These are phyloP conservation scores for Pristionchus fissidentatus DNA, from an alignment of 2,888 invertebrate genomes.

Conservation along the genomic window DNA sequence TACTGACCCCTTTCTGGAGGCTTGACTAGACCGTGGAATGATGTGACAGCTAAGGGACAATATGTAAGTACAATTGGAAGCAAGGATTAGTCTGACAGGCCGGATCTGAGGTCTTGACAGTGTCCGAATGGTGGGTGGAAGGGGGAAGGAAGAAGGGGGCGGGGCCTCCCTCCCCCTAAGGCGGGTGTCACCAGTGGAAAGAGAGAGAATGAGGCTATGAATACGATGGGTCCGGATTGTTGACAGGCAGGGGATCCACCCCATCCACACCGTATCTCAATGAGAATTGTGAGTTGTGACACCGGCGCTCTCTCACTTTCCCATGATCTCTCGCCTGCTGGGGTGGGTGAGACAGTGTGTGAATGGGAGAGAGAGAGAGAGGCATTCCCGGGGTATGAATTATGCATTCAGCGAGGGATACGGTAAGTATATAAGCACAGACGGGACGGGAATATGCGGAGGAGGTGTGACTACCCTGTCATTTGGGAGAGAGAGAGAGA, in stretches of 20 bases:
- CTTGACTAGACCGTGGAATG: too few relatives aligned
- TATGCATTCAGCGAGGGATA: conserved; percentile 39
- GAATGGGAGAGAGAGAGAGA: not conserved
- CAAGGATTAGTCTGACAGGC: not conserved
- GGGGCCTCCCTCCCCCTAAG: not conserved
- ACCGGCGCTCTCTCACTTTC: too few relatives aligned
- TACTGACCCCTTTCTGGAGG: too few relatives aligned
- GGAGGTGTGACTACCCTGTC: conserved; percentile 26
- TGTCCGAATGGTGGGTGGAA: too few relatives aligned
- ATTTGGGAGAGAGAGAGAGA: conserved; percentile 47
- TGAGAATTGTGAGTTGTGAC: not conserved
- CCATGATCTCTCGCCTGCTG: too few relatives aligned
- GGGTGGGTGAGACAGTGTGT: not conserved
- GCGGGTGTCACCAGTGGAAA: conserved; percentile 42
- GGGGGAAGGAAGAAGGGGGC: not conserved
- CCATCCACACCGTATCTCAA: not conserved
- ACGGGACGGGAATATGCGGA: conserved; percentile 37
- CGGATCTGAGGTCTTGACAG: not conserved
- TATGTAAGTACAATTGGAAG: not conserved
- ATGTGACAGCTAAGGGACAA: too few relatives aligned
- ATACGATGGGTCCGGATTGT: conserved; percentile 6
- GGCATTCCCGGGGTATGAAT: too few relatives aligned
- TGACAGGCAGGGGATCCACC: not conserved
- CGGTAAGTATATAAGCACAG: conserved; percentile 41
- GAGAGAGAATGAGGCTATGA: too few relatives aligned